Evolutionary conservation across 2,797 vertebrate species (phyloP).

Genomic region (Hapalemur alaotrensis): DNA sequence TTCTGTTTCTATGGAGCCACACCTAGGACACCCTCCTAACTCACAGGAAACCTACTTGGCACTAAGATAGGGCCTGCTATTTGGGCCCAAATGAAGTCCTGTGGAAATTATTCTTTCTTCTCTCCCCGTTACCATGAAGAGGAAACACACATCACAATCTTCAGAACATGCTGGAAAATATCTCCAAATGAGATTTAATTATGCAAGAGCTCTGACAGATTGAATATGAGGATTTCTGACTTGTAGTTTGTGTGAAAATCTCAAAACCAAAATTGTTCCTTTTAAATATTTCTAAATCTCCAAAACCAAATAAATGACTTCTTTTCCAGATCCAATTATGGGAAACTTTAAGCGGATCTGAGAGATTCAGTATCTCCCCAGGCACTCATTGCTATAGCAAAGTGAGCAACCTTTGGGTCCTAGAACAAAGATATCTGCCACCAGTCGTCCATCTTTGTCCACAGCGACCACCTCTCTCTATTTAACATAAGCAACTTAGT

Average conservation of each 20-base stretch:
- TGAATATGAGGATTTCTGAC: background rate
- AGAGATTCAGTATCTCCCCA: background rate
- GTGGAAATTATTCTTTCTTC: background rate
- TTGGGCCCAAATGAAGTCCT: background rate
- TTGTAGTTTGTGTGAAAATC: background rate
- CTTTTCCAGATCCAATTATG: background rate
- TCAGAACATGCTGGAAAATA: background rate
- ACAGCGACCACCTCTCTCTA: background rate
- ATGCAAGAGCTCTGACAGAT: background rate
- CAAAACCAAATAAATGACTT: constrained; percentile 2
- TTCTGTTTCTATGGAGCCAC: background rate
- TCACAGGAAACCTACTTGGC: background rate
- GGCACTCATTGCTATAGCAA: background rate
- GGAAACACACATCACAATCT: background rate
- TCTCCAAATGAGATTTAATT: background rate
- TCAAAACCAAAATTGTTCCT: constrained; percentile 17
- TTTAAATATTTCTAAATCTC: constrained; percentile 19
- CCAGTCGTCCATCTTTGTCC: background rate
- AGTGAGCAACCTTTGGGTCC: background rate
- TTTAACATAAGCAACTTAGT: background rate
- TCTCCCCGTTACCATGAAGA: background rate
- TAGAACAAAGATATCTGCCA: background rate
- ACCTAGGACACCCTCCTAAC: background rate
- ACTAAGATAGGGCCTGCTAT: background rate
- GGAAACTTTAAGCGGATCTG: background rate